These are phyloP conservation scores for Ciconia maguari DNA, from an alignment of 2,113 vertebrate genomes.

Conservation along the genomic window DNA sequence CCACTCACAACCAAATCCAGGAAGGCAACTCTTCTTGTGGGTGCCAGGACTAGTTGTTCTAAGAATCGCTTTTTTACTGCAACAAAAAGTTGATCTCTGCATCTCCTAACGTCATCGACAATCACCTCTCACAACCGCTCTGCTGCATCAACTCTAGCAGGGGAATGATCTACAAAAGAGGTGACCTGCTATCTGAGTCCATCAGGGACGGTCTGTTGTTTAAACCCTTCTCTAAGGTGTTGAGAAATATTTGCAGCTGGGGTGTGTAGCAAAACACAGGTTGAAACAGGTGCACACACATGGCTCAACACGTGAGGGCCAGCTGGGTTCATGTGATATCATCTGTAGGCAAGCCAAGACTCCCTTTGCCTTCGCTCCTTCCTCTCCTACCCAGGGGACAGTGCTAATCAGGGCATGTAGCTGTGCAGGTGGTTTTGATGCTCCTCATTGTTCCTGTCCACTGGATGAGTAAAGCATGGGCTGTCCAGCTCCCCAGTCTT, in stretches of 20 bases:
- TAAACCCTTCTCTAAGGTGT: neutral
- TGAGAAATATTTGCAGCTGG: neutral
- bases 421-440: neutral
- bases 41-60: neutral
- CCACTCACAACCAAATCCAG: neutral
- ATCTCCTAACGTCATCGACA: too few relatives aligned
- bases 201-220: neutral
- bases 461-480: neutral
- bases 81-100: neutral
- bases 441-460: neutral
- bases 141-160: neutral
- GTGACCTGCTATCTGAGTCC: neutral
- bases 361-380: neutral
- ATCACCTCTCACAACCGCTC: neutral
- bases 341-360: neutral
- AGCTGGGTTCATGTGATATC: neutral
- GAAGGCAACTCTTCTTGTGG: neutral
- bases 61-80: neutral
- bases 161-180: neutral
- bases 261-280: neutral
- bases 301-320: neutral
- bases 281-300: neutral
- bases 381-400: too few relatives aligned
- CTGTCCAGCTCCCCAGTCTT: neutral
- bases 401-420: rapidly evolving